Evolutionary conservation across 2,113 vertebrate genomes (phyloP), one percentile per base, ranked within the genome.

Genomic region (Catharus bicknelli): DNA sequence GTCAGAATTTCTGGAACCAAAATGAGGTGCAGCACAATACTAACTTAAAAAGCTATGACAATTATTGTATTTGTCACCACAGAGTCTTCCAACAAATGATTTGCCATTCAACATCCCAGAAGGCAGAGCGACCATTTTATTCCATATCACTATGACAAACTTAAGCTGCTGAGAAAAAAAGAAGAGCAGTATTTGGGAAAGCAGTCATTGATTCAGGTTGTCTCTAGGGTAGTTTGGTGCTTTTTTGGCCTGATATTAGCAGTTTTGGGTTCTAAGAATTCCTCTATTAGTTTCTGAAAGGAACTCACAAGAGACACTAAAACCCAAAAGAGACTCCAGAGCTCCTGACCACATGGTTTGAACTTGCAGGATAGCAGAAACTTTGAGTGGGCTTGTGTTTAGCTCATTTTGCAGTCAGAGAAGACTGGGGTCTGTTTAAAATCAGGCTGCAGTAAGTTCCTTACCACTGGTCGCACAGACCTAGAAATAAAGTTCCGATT

Each of bases 131-230:
- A 73, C 1, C 1, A 54, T 78, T 80, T 90, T 50, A 55, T 77
- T 77, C n/a, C 25, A 2, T 23, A 22, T 68, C 7, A 11, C 34
- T 43, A 12, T 7, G 16, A 64, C 0, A 0, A 68, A 48, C 22
- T 67, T 27, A 54, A 45, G 36, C 38, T 40, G 20, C 25, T 79
- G 66, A 74, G 42, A 64, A 75, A 51, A 75, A 53, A 36, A 38
- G 38, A 68, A 68, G 2, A 26, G 20, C 38, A 55, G 0, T 70
- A 32, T 72, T 45, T 89, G 40, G 42, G 55, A 73, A 90, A 91
- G 29, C 34, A 87, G 42, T 2, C 74, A n/a, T 48, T 79, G 63
- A 69, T 69, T 83, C 53, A 51, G 23, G 14, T 36, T 32, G 45
- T 50, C 29, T 80, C 78, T 79, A 48, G 16, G 14, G 25, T 80